Evolutionary conservation across 2,113 vertebrate genomes (phyloP).

Genomic region (Mus spicilegus): DNA sequence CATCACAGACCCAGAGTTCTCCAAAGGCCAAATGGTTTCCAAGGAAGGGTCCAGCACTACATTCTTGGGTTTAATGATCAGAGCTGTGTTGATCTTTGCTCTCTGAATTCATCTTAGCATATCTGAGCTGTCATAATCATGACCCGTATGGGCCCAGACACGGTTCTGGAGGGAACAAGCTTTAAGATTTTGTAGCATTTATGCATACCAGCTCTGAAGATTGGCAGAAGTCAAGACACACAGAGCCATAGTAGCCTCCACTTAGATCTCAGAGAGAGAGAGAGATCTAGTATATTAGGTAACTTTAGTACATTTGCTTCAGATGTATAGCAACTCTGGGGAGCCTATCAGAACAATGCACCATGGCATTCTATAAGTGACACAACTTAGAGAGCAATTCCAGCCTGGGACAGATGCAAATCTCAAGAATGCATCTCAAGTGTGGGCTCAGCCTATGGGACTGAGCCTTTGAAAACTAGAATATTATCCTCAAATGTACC

Average conservation of each 20-base stretch:
- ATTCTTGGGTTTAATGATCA: too few species aligned
- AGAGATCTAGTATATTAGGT: neutral
- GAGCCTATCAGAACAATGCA: neutral
- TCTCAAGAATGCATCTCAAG: neutral
- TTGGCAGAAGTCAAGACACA: neutral
- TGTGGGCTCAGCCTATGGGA: neutral
- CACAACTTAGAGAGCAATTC: neutral
- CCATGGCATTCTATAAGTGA: neutral
- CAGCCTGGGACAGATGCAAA: neutral
- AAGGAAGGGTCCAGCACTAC: neutral
- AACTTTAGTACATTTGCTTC: neutral
- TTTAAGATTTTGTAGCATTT: neutral
- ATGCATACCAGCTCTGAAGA: neutral
- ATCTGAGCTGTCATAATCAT: neutral
- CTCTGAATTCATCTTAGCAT: neutral
- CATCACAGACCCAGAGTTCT: neutral
- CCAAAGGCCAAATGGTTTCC: neutral
- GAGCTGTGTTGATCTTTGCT: neutral
- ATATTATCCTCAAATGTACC: neutral
- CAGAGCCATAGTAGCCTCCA: neutral
- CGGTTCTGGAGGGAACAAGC: neutral
- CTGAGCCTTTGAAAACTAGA: neutral
- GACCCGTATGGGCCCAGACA: neutral
- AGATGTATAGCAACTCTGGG: neutral
- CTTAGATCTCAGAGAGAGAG: neutral